Conservation (phyloP, 2,797 vertebrate genomes). For the Prunella strophiata region DNA sequence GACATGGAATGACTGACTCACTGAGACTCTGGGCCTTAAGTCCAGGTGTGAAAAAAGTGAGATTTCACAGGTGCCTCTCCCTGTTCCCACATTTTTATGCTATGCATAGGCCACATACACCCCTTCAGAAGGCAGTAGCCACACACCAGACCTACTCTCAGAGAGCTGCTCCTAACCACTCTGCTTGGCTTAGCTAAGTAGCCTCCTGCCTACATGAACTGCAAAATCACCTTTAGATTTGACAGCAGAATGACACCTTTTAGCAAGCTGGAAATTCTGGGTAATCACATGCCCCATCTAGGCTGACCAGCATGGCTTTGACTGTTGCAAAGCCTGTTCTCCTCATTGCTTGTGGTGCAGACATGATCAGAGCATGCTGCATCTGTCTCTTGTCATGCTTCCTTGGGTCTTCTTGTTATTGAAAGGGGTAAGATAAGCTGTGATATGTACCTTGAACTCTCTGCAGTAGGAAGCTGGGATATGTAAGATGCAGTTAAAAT, state of each 20-base stretch:
- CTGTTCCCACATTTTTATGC: background rate
- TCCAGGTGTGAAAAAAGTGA: background rate
- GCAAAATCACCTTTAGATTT: background rate
- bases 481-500: background rate
- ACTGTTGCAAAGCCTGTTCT: background rate
- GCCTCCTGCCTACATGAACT: background rate
- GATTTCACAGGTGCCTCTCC: background rate
- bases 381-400: background rate
- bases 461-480: background rate
- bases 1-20: background rate
- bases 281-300: background rate
- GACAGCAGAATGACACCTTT: background rate
- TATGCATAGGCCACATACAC: background rate
- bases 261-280: background rate
- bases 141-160: background rate
- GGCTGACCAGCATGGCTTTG: background rate
- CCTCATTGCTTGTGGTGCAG: fast-evolving
- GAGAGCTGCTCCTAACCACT: background rate
- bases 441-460: background rate
- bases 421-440: background rate
- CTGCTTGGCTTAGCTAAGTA: background rate
- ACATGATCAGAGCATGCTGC: background rate
- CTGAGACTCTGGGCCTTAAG: background rate
- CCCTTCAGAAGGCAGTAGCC: background rate
- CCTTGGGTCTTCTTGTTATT: background rate